Conservation (phyloP, 2,888 invertebrate genomes). For the Clivina fossor region DNA sequence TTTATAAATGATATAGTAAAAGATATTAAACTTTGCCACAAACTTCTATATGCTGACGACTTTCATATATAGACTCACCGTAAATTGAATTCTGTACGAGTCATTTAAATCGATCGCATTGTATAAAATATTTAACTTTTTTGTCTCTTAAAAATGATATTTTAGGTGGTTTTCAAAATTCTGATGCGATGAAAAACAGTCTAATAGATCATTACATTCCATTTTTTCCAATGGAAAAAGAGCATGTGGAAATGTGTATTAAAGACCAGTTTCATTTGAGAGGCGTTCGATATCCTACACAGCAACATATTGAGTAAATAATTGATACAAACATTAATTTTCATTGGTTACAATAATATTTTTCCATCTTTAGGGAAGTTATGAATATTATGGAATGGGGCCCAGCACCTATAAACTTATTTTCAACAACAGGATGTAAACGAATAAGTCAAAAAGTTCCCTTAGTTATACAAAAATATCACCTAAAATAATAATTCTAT, state of each 20-base stretch:
- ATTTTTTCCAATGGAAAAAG: constrained; percentile 87
- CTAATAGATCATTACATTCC: constrained; percentile 93
- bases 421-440: constrained; percentile 89
- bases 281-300: constrained; percentile 42
- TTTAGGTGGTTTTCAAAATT: constrained; percentile 84
- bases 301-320: constrained; percentile 47
- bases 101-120: no score
- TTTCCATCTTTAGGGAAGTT: no score
- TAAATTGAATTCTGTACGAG: no score
- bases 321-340: constrained; percentile 7
- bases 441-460: constrained; percentile 78
- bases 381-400: constrained; percentile 71
- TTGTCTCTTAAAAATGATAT: no score
- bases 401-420: constrained; percentile 71
- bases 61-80: no score
- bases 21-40: no score
- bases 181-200: constrained; percentile 79
- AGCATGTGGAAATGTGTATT: constrained; percentile 80
- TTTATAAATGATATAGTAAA: no score
- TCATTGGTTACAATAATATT: no score
- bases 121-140: no score
- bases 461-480: constrained; percentile 38
- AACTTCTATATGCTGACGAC: no score
- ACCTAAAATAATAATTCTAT: not conserved
- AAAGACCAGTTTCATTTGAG: constrained; percentile 61